Evolutionary conservation across 2,113 vertebrate genomes (phyloP).

Genomic region (Anolis carolinensis): DNA sequence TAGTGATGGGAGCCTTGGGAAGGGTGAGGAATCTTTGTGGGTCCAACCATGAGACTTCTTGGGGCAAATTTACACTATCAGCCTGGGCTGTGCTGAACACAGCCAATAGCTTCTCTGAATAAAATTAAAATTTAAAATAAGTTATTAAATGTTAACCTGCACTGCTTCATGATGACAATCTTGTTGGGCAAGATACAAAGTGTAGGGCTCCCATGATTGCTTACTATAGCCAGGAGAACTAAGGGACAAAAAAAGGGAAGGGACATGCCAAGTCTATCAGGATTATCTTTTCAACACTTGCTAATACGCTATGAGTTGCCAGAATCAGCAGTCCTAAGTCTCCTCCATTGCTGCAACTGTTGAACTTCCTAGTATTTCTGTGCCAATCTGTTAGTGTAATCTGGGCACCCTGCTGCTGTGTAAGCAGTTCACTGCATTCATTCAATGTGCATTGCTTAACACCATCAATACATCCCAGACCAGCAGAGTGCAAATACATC

Average conservation of each 20-base stretch:
- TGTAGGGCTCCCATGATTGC: not conserved
- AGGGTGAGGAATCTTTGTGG: too few relatives aligned
- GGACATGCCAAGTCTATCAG: not conserved
- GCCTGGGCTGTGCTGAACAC: not conserved
- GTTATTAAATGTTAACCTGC: not conserved
- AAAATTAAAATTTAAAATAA: not conserved
- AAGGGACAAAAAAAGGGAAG: not conserved
- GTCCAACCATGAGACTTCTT: too few relatives aligned
- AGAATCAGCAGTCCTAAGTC: slow-evolving; percentile 26
- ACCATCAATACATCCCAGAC: slow-evolving; percentile 9
- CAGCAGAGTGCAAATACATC: slow-evolving; percentile 12
- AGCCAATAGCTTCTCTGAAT: not conserved
- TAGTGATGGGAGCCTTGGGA: too few relatives aligned
- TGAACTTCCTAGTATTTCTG: slow-evolving; percentile 33
- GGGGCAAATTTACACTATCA: too few relatives aligned
- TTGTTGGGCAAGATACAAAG: not conserved
- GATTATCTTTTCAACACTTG: not conserved
- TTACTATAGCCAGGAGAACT: slow-evolving; percentile 9
- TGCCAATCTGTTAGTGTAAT: not conserved
- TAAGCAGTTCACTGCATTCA: not conserved
- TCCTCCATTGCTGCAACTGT: not conserved
- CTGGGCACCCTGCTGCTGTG: slow-evolving; percentile 26
- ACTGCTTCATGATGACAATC: not conserved
- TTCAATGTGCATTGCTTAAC: not conserved
- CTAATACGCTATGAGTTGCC: slow-evolving; percentile 33